Evolutionary conservation across 2,797 vertebrate genomes (phyloP).

Genomic region (Scyliorhinus canicula): DNA sequence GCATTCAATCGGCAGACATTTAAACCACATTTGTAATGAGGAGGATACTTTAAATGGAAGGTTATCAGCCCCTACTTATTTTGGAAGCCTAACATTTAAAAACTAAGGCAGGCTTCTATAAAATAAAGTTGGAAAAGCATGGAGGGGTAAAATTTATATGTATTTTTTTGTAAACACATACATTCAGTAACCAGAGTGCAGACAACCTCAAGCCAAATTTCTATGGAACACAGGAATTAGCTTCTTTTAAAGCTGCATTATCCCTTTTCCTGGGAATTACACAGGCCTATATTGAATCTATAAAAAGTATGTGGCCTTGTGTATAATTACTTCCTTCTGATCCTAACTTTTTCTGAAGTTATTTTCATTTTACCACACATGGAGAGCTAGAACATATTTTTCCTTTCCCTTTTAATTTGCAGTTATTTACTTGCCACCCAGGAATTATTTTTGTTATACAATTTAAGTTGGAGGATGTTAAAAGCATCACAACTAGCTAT

Average conservation of each 20-base stretch:
- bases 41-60: constrained; percentile 17
- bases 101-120: not conserved
- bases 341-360: not conserved
- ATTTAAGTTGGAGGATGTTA: not conserved
- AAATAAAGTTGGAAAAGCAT: not conserved
- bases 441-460: not conserved
- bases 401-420: constrained; percentile 1
- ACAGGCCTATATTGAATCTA: not conserved
- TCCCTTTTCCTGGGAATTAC: constrained; percentile 15
- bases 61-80: not conserved
- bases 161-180: not conserved
- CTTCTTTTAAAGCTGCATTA: not conserved
- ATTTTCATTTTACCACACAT: constrained; percentile 31
- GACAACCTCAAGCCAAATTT: not conserved
- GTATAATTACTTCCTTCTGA: constrained; percentile 25
- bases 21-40: not conserved
- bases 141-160: not conserved
- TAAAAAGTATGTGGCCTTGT: not conserved
- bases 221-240: not conserved
- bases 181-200: not conserved
- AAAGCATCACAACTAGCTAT: not conserved
- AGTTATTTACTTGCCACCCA: constrained; percentile 10
- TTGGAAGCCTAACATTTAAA: constrained; percentile 8
- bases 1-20: not conserved
- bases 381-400: not conserved